A percentile compares a stretch with the other conserved stretches of the same genome.
Evolutionary conservation across 2,888 invertebrate genomes (phyloP).

Genomic region (Glyphotaelius pellucidus): DNA sequence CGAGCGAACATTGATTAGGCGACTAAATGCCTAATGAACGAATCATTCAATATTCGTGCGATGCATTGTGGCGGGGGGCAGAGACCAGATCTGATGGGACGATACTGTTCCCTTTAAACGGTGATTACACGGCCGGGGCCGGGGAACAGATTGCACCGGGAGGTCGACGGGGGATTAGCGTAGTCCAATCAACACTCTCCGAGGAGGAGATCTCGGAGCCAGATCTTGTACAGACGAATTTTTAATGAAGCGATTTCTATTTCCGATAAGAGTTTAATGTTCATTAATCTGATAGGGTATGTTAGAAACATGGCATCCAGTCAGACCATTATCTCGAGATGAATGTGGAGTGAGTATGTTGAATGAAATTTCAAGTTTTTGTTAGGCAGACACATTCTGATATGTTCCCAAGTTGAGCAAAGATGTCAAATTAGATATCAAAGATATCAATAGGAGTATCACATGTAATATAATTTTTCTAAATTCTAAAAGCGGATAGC

Average conservation of each 20-base stretch:
- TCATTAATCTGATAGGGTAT: not conserved
- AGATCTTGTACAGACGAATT: not conserved
- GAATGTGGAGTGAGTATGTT: not conserved
- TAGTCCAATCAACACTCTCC: slow-evolving; percentile 14
- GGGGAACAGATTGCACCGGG: slow-evolving; percentile 13
- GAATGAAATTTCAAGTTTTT: not conserved
- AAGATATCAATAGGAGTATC: not conserved
- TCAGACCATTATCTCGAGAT: not conserved
- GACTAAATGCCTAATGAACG: slow-evolving; percentile 50
- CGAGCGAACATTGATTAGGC: slow-evolving; percentile 50
- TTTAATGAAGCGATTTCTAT: not conserved
- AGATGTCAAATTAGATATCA: not conserved
- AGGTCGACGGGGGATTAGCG: slow-evolving; percentile 26
- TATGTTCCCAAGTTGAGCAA: not conserved
- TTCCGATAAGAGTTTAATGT: not conserved
- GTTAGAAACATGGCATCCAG: not conserved
- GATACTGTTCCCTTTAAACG: slow-evolving; percentile 39
- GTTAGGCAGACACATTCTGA: not conserved
- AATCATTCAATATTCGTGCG: slow-evolving; percentile 64
- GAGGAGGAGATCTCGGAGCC: not conserved
- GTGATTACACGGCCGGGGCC: slow-evolving; percentile 37
- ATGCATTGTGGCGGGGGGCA: slow-evolving; percentile 19
- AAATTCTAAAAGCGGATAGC: too few relatives aligned
- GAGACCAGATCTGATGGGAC: slow-evolving; percentile 46
- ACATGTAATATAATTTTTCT: too few relatives aligned